phyloP scores from a whole-genome alignment of 2,888 invertebrate genomes.

The Drosophila paramelanica region DNA sequence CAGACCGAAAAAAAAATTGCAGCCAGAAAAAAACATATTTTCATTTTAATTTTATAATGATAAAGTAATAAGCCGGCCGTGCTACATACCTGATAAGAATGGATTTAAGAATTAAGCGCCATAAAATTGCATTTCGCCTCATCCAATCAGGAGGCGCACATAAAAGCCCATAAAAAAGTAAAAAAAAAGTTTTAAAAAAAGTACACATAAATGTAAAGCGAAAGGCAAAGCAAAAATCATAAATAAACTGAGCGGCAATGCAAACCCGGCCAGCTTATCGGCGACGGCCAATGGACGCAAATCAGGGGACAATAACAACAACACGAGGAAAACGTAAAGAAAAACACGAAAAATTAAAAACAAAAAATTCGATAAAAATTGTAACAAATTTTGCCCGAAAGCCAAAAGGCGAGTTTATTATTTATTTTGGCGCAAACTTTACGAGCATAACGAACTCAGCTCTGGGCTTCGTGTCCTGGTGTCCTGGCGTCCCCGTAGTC shows the following conservation, averaged over 20 bases:
- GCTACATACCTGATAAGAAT: conserved; percentile 50
- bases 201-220: conserved; percentile 8
- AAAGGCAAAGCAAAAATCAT: conserved; percentile 64
- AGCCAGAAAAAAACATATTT: conserved; percentile 14
- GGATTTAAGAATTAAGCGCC: conserved; percentile 80
- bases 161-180: conserved; percentile 34
- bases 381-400: conserved; percentile 47
- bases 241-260: conserved; percentile 58
- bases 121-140: conserved; percentile 76
- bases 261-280: conserved; percentile 59
- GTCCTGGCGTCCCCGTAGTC: conserved; percentile 18
- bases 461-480: conserved; percentile 23
- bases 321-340: conserved; percentile 10
- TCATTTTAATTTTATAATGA: conserved; percentile 63
- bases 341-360: neutral
- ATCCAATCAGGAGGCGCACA: conserved; percentile 45
- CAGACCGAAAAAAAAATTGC: neutral
- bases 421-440: conserved; percentile 79
- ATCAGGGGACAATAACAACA: conserved; percentile 27
- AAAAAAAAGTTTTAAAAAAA: conserved; percentile 20
- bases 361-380: conserved; percentile 30
- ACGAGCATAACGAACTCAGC: conserved; percentile 61
- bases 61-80: conserved; percentile 68
- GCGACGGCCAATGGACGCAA: conserved; percentile 59
- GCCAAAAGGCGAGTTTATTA: conserved; percentile 70